Evolutionary conservation across 2,888 invertebrate species (phyloP), one percentile per base, ranked within the genome.

Genomic region (Maniola hyperantus): DNA sequence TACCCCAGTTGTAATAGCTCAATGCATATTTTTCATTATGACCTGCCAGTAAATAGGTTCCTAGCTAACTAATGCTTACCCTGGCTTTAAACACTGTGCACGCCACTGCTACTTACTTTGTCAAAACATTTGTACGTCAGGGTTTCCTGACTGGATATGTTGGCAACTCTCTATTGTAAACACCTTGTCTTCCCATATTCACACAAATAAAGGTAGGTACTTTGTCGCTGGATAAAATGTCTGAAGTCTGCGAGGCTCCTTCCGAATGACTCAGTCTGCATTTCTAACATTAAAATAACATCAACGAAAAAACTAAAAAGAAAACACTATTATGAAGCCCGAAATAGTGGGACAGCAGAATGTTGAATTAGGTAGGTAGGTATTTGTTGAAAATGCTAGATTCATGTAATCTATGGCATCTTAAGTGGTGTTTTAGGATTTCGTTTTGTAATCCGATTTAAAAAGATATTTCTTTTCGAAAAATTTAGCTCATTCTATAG

Each of bases 391-490:
- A 39, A 73, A 73, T 70, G 71, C 67, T 67, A 71, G 62, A 70
- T 69, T 65, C 67, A 63, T 60, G 70, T 73, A 72, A 75, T 77
- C 78, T 74, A 74, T 68, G 76, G 81, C 83, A 84, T 83, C 80
- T 83, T 79, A 83, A 84, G 83, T 85, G 83, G 74, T 79, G 78
- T 76, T 50, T 18, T 36, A 55, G 55, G 55, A 15, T 39, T 55
- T 55, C 5, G 33, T 39, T 39, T 39, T 39, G 7, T 5, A 39
- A 15, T 34, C 55, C 20, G 15, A 39, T 57, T 57, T 57, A 15
- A 39, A 57, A 20, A 18, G 18, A 11, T 7, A 58, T n/a, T 55
- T 36, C 20, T 18, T 36, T 36, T 36, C 34, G 18, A 50, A 10
- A 50, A 10, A 18, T 18, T 18, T 15, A 50, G 8, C 8, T 15